Percentiles rank a stretch among this genome's conserved stretches.
Conservation (phyloP, 1,140 invertebrate species). For the Radopholus similis region DNA sequence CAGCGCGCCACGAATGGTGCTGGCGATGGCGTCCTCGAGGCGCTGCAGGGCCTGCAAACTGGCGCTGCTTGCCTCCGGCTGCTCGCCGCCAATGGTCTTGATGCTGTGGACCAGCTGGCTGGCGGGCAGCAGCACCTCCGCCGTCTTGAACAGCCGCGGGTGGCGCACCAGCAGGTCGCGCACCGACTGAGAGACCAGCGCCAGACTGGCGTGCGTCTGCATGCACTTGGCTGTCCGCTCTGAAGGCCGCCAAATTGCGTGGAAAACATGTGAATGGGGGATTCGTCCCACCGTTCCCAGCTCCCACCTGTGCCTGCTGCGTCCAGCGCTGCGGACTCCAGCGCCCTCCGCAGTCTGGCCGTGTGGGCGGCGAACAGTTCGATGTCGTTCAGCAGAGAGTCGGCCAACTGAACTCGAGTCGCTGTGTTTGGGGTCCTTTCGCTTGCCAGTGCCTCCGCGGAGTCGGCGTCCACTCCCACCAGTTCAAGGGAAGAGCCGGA, state of each 20-base stretch:
- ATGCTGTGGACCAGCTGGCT: constrained; percentile 52
- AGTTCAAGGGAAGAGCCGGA: no score
- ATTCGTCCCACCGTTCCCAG: constrained; percentile 3
- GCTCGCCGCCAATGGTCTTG: not conserved
- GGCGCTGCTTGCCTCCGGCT: not conserved
- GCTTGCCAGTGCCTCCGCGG: no score
- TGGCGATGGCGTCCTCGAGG: constrained; percentile 1
- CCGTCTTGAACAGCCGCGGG: constrained; percentile 51
- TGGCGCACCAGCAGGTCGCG: constrained; percentile 50
- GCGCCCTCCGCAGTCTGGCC: constrained; percentile 42
- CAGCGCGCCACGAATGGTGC: not conserved
- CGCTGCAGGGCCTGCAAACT: not conserved
- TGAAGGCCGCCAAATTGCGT: constrained; percentile 38
- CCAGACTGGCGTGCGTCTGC: constrained; percentile 52
- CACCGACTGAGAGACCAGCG: constrained; percentile 53
- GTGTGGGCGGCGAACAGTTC: constrained; percentile 50
- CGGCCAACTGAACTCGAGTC: constrained; percentile 43
- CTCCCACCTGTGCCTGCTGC: constrained; percentile 22
- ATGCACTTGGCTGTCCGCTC: constrained; percentile 51
- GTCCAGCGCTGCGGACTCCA: constrained; percentile 37
- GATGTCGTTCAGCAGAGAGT: constrained; percentile 46
- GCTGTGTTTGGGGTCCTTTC: no score
- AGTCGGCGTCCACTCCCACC: no score
- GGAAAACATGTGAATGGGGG: not conserved
- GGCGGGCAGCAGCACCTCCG: constrained; percentile 49